phyloP scores from a whole-genome alignment of 2,888 invertebrate genomes.

The Ophraella communa region DNA sequence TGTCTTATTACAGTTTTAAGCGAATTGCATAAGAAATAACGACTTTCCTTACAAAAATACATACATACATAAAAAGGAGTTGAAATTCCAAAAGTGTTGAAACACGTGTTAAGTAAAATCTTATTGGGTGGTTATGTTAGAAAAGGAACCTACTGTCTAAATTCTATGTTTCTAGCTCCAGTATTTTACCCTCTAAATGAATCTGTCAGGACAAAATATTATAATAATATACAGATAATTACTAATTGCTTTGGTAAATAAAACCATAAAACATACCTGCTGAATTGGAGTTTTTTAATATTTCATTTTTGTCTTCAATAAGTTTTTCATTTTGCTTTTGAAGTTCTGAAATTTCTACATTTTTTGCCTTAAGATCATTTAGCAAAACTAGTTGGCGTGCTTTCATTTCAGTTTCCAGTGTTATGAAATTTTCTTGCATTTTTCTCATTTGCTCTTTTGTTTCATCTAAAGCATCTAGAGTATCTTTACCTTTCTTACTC shows the following conservation, averaged over 20 bases:
- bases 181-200: too few relatives aligned
- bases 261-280: neutral
- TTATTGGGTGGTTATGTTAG: too few relatives aligned
- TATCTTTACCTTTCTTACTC: conserved; percentile 72
- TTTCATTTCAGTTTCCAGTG: conserved; percentile 74
- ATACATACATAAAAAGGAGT: too few relatives aligned
- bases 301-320: conserved; percentile 35
- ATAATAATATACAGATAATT: too few relatives aligned
- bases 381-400: conserved; percentile 57
- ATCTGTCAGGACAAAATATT: too few relatives aligned
- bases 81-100: too few relatives aligned
- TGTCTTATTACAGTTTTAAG: too few relatives aligned
- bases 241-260: neutral
- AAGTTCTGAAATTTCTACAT: conserved; percentile 49
- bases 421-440: conserved; percentile 80
- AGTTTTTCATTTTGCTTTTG: conserved; percentile 42
- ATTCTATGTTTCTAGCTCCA: too few relatives aligned
- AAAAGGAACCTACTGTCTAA: too few relatives aligned
- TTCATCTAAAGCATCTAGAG: conserved; percentile 76
- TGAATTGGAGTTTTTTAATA: neutral
- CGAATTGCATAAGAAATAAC: too few relatives aligned
- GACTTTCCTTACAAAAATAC: too few relatives aligned
- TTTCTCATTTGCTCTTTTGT: conserved; percentile 80
- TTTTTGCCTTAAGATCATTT: conserved; percentile 50
- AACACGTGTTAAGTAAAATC: too few relatives aligned